phyloP scores from a whole-genome alignment of 30 jellyfish, hydroid and myxozoan genomes.

The Clytia hemisphaerica region DNA sequence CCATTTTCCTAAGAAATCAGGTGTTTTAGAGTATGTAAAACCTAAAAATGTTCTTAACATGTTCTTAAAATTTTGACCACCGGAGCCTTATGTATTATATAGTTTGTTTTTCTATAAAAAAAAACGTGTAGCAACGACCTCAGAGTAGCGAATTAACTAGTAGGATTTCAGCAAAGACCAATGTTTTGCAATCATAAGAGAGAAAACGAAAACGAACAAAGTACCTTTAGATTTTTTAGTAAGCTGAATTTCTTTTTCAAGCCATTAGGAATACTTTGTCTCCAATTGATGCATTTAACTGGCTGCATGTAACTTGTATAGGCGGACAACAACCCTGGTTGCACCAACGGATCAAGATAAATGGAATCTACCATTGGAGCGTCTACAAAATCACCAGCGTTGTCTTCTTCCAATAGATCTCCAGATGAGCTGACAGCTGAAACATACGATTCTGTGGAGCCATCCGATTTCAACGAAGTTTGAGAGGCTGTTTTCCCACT shows the following conservation, averaged over 20 bases:
- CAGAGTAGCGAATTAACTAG: no score
- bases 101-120: no score
- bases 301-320: constrained; percentile 57
- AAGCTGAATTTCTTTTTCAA: constrained; percentile 67
- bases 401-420: constrained; percentile 37
- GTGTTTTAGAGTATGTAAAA: no score
- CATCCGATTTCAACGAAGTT: constrained; percentile 37
- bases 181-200: neutral
- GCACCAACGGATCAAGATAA: constrained; percentile 44
- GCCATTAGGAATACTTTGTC: constrained; percentile 44
- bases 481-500: constrained; percentile 20
- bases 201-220: neutral
- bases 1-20: no score
- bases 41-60: no score
- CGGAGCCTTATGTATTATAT: no score
- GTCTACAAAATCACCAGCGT: constrained; percentile 34
- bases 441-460: constrained; percentile 63
- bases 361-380: constrained; percentile 36
- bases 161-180: no score
- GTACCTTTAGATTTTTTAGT: constrained; percentile 66
- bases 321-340: constrained; percentile 57
- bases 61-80: no score
- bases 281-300: constrained; percentile 77
- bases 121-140: no score
- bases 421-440: constrained; percentile 85